These are phyloP conservation scores for Saturnia japonica DNA, from an alignment of 2,888 invertebrate genomes.

Conservation along the genomic window DNA sequence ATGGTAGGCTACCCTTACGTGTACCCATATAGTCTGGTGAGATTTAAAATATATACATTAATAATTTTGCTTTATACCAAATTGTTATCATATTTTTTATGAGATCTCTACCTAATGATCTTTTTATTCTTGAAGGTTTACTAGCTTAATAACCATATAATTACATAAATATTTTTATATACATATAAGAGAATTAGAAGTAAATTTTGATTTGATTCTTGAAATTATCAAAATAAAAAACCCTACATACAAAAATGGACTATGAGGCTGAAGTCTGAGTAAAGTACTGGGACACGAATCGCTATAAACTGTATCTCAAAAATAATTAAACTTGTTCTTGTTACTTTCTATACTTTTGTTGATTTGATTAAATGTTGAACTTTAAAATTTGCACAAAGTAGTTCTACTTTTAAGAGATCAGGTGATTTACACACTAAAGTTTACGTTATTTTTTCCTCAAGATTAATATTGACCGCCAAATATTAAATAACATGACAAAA, in stretches of 20 bases:
- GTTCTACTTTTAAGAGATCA: neutral
- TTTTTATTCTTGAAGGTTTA: too few relatives aligned
- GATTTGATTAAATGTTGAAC: neutral
- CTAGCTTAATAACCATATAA: too few relatives aligned
- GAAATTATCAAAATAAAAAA: neutral
- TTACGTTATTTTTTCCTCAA: neutral
- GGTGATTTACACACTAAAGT: neutral
- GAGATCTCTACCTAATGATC: too few relatives aligned
- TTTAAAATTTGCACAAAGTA: neutral
- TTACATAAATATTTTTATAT: too few relatives aligned
- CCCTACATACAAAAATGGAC: too few relatives aligned
- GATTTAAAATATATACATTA: constrained; percentile 30
- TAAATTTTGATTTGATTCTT: neutral
- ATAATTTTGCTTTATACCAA: constrained; percentile 20
- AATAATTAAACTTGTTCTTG: too few relatives aligned
- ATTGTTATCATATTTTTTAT: constrained; percentile 11
- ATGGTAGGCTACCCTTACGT: constrained; percentile 40
- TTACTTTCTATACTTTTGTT: neutral
- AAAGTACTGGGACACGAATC: too few relatives aligned
- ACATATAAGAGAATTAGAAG: too few relatives aligned
- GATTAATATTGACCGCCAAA: neutral
- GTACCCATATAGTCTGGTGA: constrained; percentile 41
- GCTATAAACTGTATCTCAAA: neutral
- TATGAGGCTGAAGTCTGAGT: too few relatives aligned
- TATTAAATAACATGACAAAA: neutral